Conservation (phyloP, 2,797 vertebrate genomes). For the Smutsia gigantea region DNA sequence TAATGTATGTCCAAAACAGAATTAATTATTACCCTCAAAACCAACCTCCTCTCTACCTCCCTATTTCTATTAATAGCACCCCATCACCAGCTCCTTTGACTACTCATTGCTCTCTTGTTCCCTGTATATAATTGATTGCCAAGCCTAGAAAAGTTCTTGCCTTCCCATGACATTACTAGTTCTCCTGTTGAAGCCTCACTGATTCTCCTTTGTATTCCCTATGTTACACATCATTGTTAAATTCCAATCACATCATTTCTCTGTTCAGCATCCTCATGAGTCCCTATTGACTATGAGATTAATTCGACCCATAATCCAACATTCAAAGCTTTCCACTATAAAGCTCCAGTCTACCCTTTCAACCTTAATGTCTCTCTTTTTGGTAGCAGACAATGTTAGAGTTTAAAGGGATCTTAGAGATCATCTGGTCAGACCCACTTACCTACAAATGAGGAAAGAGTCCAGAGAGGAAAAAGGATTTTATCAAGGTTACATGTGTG, state of each 20-base stretch:
- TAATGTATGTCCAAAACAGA: neutral
- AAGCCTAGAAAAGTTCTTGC: neutral
- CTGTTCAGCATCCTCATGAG: neutral
- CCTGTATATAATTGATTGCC: neutral
- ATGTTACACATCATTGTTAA: neutral
- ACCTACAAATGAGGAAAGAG: neutral
- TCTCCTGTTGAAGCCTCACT: neutral
- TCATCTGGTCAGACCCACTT: neutral
- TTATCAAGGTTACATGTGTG: neutral
- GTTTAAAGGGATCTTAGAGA: neutral
- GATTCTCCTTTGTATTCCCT: neutral
- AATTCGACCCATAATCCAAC: neutral
- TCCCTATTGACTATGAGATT: neutral
- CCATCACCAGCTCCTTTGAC: neutral
- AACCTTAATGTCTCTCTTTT: neutral
- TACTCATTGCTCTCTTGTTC: neutral
- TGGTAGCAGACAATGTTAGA: neutral
- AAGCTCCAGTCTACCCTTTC: neutral
- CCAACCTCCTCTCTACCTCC: neutral
- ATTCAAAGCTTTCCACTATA: neutral
- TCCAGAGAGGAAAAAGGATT: neutral
- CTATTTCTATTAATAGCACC: neutral
- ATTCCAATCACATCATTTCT: neutral
- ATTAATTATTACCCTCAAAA: neutral
- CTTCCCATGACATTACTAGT: neutral